phyloP scores from a whole-genome alignment of 2,888 invertebrate species.

The Schrankia costaestrigalis region DNA sequence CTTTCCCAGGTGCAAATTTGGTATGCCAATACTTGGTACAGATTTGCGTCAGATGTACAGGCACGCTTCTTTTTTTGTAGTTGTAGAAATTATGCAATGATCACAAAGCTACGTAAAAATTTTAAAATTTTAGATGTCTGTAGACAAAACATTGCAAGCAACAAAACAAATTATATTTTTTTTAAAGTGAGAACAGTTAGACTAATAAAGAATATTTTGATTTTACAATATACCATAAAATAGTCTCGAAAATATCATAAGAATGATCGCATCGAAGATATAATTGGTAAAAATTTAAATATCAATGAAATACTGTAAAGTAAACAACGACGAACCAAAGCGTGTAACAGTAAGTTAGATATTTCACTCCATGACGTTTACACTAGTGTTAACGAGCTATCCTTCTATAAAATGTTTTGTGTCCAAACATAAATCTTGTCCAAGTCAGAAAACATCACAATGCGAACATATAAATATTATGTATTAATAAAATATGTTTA shows the following conservation, averaged over 20 bases:
- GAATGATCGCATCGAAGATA: slow-evolving; percentile 26
- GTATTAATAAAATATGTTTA: slow-evolving; percentile 64
- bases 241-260: slow-evolving; percentile 13
- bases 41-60: slow-evolving; percentile 2
- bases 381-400: slow-evolving; percentile 75
- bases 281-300: slow-evolving; percentile 65
- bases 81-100: background rate
- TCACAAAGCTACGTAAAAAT: no score
- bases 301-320: slow-evolving; percentile 57
- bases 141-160: no score
- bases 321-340: slow-evolving; percentile 47
- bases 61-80: slow-evolving; percentile 5
- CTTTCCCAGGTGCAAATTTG: slow-evolving; percentile 48
- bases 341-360: slow-evolving; percentile 41
- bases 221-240: slow-evolving; percentile 8
- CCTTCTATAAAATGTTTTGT: slow-evolving; percentile 70
- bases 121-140: no score
- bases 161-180: no score
- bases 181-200: no score
- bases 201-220: no score
- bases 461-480: slow-evolving; percentile 65
- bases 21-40: slow-evolving; percentile 5
- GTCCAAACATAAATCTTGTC: slow-evolving; percentile 67
- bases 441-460: slow-evolving; percentile 54
- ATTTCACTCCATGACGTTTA: slow-evolving; percentile 68